Base-by-base conservation (phyloP, 37 sponge, comb jelly and placozoan genomes). In the Geodia barretti region DNA sequence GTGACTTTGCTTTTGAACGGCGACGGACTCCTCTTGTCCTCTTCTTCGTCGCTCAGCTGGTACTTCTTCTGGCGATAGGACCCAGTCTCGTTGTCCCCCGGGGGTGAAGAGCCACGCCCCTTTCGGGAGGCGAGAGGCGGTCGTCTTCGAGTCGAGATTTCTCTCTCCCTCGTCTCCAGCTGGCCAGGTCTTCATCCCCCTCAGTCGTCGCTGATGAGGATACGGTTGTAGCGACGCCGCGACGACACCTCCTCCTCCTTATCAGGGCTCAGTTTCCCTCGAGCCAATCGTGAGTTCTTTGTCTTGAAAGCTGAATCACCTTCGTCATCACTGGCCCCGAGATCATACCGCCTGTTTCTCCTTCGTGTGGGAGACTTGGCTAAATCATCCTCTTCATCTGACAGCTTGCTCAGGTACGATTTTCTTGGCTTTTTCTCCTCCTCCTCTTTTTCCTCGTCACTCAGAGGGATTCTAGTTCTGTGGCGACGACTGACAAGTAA, bases 111-210 rank as follows among this genome's bases (percentile, higher is more conserved):
- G n/a, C n/a, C n/a, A n/a, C n/a, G n/a, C n/a, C n/a, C n/a, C n/a
- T n/a, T n/a, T n/a, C n/a, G n/a, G n/a, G n/a, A n/a, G n/a, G n/a
- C n/a, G n/a, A n/a, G n/a, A n/a, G n/a, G n/a, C n/a, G n/a, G n/a
- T 68, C 60, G 24, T 67, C 43, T 7, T 37, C 31, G 1, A 70
- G 36, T 1, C 25, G 54, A 29, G 11, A 62, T 39, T 36, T 54
- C 35, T 35, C 81, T 58, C 70, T 80, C 81, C 5, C 61, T 64
- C 59, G 64, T 42, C 67, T 83, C 65, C 75, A 47, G 35, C 30
- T 73, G 68, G 36, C 75, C 1, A 83, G 29, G 42, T 83, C 83
- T 33, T 64, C 83, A 74, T 83, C 83, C 33, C 64, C 67, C n/a
- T n/a, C n/a, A n/a, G 8, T 74, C 54, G 42, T 83, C 74, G 8